phyloP scores from a whole-genome alignment of 2,888 invertebrate species.

The Crossocerus cetratus region DNA sequence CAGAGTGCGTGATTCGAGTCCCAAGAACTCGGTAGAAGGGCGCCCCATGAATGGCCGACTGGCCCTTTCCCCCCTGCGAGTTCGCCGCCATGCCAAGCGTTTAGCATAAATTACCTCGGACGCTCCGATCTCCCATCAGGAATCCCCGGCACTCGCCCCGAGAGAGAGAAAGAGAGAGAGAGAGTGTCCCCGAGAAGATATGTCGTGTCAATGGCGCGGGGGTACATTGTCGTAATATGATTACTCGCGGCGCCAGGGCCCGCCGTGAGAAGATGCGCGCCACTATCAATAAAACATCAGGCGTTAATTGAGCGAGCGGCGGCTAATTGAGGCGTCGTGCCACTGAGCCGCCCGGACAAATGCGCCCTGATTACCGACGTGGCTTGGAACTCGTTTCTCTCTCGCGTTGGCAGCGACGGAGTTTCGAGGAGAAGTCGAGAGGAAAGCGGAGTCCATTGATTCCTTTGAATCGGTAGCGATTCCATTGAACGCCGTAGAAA shows the following conservation, averaged over 20 bases:
- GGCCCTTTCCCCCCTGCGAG: slow-evolving; percentile 51
- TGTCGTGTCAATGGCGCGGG: too few relatives aligned
- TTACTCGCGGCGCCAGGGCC: background rate
- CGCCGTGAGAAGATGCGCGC: slow-evolving; percentile 33
- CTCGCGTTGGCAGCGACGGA: too few relatives aligned
- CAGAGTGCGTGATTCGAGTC: slow-evolving; percentile 70
- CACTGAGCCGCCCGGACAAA: slow-evolving; percentile 34
- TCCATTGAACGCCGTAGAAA: slow-evolving; percentile 39
- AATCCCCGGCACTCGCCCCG: too few relatives aligned
- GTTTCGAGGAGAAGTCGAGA: too few relatives aligned
- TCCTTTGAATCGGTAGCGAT: slow-evolving; percentile 4
- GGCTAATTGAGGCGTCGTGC: slow-evolving; percentile 38
- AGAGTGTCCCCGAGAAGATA: too few relatives aligned
- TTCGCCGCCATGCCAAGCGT: slow-evolving; percentile 60
- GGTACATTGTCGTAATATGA: background rate
- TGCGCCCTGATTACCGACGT: background rate
- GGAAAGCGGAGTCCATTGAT: too few relatives aligned
- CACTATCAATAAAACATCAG: slow-evolving; percentile 42
- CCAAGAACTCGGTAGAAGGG: slow-evolving; percentile 55
- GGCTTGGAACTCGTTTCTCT: too few relatives aligned
- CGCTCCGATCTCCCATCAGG: background rate
- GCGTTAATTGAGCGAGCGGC: slow-evolving; percentile 36
- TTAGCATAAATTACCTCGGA: slow-evolving; percentile 65
- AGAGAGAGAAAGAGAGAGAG: too few relatives aligned
- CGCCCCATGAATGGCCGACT: slow-evolving; percentile 53